Conservation (phyloP, 2,113 vertebrate species). For the Thomomys bottae region DNA sequence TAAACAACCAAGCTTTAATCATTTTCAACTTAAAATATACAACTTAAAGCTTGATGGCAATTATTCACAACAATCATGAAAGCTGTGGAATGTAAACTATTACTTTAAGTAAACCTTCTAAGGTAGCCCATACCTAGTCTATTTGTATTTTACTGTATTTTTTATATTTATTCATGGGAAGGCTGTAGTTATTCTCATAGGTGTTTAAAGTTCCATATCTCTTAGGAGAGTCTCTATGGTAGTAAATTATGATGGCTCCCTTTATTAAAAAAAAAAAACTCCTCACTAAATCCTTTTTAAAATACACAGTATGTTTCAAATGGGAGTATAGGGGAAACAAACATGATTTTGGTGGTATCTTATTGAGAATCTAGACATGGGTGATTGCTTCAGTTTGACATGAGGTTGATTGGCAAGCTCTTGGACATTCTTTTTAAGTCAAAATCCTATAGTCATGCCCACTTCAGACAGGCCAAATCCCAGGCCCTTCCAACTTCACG, state of each 20-base stretch:
- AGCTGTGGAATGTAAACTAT: constrained; percentile 17
- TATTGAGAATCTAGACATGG: neutral
- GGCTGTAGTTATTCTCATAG: neutral
- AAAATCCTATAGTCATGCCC: neutral
- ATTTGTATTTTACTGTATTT: constrained; percentile 8
- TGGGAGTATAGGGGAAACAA: neutral
- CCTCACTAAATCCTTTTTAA: neutral
- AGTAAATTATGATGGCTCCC: neutral
- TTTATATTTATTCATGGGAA: constrained; percentile 28
- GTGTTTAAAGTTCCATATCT: neutral
- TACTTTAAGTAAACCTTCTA: constrained; percentile 4
- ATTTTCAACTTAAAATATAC: neutral
- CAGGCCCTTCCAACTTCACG: neutral
- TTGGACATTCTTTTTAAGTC: neutral
- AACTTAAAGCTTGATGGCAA: neutral
- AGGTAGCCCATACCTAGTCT: neutral
- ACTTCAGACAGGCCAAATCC: neutral
- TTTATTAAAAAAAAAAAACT: neutral
- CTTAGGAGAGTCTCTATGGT: neutral
- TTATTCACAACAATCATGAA: constrained; percentile 32
- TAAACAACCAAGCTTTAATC: neutral
- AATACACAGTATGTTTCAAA: neutral
- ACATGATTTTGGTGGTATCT: neutral
- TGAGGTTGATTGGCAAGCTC: neutral
- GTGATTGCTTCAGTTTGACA: neutral